phyloP scores from a whole-genome alignment of 37 sponge, comb jelly and placozoan species.

The Cliona cf. orientalis region DNA sequence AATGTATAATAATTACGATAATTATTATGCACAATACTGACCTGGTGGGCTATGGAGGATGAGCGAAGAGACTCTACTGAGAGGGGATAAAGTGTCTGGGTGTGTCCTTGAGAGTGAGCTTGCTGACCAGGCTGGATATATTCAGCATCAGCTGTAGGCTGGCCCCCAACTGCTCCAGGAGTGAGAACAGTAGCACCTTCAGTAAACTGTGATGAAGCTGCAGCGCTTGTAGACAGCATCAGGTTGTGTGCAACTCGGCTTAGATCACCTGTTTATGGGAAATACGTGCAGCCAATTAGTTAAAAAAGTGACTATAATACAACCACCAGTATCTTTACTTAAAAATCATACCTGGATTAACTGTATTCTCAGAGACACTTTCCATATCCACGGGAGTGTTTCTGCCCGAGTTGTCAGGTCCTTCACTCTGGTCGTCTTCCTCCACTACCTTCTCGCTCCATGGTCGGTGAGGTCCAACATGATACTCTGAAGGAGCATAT shows the following conservation, averaged over 20 bases:
- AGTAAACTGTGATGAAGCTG: no score
- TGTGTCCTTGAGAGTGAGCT: background rate
- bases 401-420: constrained; percentile 47
- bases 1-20: no score
- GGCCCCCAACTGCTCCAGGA: no score
- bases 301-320: background rate
- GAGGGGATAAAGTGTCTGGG: constrained; percentile 20
- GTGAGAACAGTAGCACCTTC: no score
- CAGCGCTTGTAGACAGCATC: no score
- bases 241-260: background rate
- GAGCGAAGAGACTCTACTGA: constrained; percentile 31
- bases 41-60: constrained; percentile 27
- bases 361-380: no score
- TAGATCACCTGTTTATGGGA: background rate
- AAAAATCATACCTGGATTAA: no score
- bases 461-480: constrained; percentile 52
- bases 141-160: no score
- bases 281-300: background rate
- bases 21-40: no score
- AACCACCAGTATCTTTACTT: background rate
- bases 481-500: constrained; percentile 61
- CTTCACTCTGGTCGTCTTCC: constrained; percentile 49
- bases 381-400: constrained; percentile 40
- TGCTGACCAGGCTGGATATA: background rate
- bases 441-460: constrained; percentile 40